Evolutionary conservation across 1,140 invertebrate species (phyloP).

Genomic region (Brachionus rotundiformis): DNA sequence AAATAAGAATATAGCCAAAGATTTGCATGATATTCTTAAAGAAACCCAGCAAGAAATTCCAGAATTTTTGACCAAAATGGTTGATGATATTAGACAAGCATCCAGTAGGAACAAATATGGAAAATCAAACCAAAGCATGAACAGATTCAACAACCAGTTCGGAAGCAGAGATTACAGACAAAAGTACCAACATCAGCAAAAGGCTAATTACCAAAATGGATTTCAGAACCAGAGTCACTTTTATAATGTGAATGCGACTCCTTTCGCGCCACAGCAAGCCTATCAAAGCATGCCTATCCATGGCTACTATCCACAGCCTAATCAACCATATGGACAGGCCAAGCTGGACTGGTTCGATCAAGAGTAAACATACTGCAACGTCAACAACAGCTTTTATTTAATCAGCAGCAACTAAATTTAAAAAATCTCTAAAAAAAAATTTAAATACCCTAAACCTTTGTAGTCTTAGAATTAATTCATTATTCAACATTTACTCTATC

Average conservation of each 20-base stretch:
- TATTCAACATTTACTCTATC: neutral
- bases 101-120: slow-evolving; percentile 25
- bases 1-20: slow-evolving; percentile 90
- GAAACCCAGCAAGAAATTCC: slow-evolving; percentile 96
- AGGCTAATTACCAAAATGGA: neutral
- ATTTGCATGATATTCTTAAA: slow-evolving; percentile 84
- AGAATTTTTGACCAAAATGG: slow-evolving; percentile 68
- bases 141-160: slow-evolving; percentile 38
- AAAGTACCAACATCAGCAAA: slow-evolving; percentile 22
- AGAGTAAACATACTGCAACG: slow-evolving; percentile 37
- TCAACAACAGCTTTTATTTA: slow-evolving; percentile 51
- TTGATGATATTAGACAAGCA: slow-evolving; percentile 16
- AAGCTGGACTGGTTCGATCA: slow-evolving; percentile 51
- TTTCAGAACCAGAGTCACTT: neutral
- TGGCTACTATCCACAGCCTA: slow-evolving; percentile 22
- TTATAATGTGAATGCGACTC: slow-evolving; percentile 46
- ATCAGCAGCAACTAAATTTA: slow-evolving; percentile 28
- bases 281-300: neutral
- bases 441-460: neutral
- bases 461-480: neutral
- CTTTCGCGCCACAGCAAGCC: slow-evolving; percentile 43
- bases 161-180: slow-evolving; percentile 47
- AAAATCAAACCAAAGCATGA: neutral
- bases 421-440: neutral
- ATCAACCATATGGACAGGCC: slow-evolving; percentile 14